phyloP scores from a whole-genome alignment of 92 coral and sea anemone genomes.

The Actinernus sp. region DNA sequence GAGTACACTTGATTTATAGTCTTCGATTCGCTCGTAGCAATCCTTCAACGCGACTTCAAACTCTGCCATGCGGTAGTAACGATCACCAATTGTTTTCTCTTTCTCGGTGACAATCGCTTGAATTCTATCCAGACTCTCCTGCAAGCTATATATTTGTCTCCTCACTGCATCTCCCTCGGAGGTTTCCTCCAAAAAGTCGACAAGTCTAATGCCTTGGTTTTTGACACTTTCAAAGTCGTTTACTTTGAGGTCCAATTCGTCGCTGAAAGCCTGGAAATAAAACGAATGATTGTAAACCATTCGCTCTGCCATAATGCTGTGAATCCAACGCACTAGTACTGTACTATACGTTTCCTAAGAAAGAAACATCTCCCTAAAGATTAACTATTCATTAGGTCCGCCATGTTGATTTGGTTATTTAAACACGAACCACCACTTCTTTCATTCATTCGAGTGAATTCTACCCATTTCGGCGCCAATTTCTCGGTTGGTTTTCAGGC shows the following conservation, averaged over 20 bases:
- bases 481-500: too few species aligned
- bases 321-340: too few species aligned
- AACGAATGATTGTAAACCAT: constrained; percentile 73
- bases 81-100: constrained; percentile 61
- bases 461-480: too few species aligned
- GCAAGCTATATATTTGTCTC: constrained; percentile 71
- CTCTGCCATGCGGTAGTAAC: constrained; percentile 64
- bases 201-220: constrained; percentile 78
- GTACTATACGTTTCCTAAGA: too few species aligned
- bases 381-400: too few species aligned
- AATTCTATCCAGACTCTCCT: constrained; percentile 75
- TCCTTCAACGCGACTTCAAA: constrained; percentile 74
- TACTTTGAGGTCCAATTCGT: constrained; percentile 82
- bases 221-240: constrained; percentile 83
- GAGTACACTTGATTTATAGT: constrained; percentile 44
- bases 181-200: constrained; percentile 61
- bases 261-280: constrained; percentile 95
- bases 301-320: constrained; percentile 62
- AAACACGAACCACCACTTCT: too few species aligned
- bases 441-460: too few species aligned
- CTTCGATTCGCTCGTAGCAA: constrained; percentile 66
- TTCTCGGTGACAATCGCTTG: constrained; percentile 78
- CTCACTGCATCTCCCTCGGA: constrained; percentile 64
- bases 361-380: too few species aligned
- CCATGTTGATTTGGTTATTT: too few species aligned